Conservation (phyloP, 1,140 invertebrate genomes). For the Trachelipus rathkii region DNA sequence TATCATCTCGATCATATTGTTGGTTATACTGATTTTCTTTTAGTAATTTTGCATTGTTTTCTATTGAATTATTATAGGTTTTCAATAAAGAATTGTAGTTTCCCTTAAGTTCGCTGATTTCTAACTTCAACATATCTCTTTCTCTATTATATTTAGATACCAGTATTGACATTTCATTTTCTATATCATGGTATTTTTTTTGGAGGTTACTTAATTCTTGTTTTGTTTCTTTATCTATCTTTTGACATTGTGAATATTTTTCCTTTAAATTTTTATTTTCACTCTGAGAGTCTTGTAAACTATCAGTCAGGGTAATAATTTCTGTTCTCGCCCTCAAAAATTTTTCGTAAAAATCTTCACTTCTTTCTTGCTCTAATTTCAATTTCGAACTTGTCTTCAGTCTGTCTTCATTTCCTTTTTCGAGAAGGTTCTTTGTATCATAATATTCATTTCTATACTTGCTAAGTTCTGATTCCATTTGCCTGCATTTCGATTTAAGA, state of each 20-base stretch:
- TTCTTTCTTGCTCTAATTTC: constrained; percentile 1
- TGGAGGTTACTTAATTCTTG: background rate
- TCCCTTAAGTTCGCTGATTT: background rate
- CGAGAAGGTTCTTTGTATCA: background rate
- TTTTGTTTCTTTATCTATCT: background rate
- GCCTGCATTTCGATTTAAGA: background rate
- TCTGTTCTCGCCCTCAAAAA: background rate
- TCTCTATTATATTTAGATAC: background rate
- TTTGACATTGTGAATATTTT: background rate
- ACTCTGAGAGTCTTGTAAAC: background rate
- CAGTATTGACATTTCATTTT: background rate
- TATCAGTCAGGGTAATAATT: background rate
- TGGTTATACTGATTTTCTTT: background rate
- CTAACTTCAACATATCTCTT: background rate
- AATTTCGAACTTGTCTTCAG: background rate
- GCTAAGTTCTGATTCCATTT: background rate
- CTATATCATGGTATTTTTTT: background rate
- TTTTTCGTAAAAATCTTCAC: background rate
- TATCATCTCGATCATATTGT: background rate
- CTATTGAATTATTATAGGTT: background rate
- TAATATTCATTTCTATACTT: background rate
- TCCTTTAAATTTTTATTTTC: background rate
- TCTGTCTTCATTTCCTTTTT: background rate
- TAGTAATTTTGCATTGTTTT: background rate
- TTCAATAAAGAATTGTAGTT: background rate